phyloP scores from a whole-genome alignment of 2,797 vertebrate genomes.

The Sebastes iracundus region DNA sequence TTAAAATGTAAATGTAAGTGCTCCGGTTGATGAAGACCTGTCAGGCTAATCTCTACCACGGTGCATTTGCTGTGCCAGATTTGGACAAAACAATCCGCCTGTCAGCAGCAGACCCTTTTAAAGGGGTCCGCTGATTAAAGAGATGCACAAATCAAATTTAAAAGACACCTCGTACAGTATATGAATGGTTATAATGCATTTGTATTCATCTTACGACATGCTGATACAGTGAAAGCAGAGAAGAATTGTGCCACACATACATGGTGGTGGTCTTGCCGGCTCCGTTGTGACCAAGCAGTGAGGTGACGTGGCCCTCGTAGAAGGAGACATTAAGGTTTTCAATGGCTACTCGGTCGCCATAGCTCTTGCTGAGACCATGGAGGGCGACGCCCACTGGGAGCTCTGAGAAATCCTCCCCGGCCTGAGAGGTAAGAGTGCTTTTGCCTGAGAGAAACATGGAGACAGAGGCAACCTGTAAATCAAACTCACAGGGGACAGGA shows the following conservation, averaged over 20 bases:
- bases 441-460: conserved; percentile 65
- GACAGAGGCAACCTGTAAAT: conserved; percentile 37
- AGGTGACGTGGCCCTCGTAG: conserved; percentile 94
- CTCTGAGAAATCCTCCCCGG: conserved; percentile 84
- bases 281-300: conserved; percentile 96
- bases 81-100: conserved; percentile 67
- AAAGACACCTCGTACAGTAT: conserved; percentile 20
- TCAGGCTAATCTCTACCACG: conserved; percentile 40
- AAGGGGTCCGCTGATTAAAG: conserved; percentile 57
- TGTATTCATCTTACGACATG: conserved; percentile 17
- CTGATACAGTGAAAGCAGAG: conserved; percentile 12
- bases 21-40: conserved; percentile 57
- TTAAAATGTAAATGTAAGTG: conserved; percentile 68
- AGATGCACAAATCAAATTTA: conserved; percentile 52
- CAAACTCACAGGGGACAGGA: conserved; percentile 10
- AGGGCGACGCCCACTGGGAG: conserved; percentile 90
- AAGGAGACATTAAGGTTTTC: conserved; percentile 93
- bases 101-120: conserved; percentile 58
- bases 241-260: conserved; percentile 73
- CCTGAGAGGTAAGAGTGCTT: conserved; percentile 73
- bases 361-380: conserved; percentile 89
- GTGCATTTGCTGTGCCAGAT: conserved; percentile 62
- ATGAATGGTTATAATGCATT: conserved; percentile 29
- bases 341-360: conserved; percentile 87
- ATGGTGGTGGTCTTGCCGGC: conserved; percentile 98